Conservation (phyloP, 2,888 invertebrate species). For the Macaria notata region DNA sequence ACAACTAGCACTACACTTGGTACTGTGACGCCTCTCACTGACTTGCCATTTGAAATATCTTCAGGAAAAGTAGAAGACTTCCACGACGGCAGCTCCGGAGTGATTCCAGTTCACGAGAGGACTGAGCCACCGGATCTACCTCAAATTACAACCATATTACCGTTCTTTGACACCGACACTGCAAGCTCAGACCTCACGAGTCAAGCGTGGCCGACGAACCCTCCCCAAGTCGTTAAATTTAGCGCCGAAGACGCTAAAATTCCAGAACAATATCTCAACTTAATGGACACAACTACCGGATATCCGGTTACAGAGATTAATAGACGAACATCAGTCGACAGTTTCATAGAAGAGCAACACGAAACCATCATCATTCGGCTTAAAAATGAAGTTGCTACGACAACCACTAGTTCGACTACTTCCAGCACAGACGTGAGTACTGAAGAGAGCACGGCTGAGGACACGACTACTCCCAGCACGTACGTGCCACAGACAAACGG, state of each 20-base stretch:
- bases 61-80: constrained; percentile 65
- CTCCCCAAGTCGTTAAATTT: constrained; percentile 64
- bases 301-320: constrained; percentile 25
- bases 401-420: constrained; percentile 31
- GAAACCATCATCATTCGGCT: constrained; percentile 52
- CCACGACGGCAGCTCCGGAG: constrained; percentile 69
- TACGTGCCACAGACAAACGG: constrained; percentile 72
- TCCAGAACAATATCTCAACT: constrained; percentile 55
- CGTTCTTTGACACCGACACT: constrained; percentile 45
- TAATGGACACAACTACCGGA: constrained; percentile 31
- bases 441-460: constrained; percentile 26
- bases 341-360: constrained; percentile 14
- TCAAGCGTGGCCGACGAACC: constrained; percentile 47
- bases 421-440: constrained; percentile 24
- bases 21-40: constrained; percentile 39
- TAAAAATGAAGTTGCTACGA: constrained; percentile 44
- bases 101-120: constrained; percentile 52
- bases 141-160: constrained; percentile 40
- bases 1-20: constrained; percentile 35
- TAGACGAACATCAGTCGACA: constrained; percentile 34
- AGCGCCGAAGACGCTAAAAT: constrained; percentile 69
- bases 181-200: constrained; percentile 39
- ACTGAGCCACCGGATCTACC: constrained; percentile 36
- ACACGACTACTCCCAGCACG: constrained; percentile 45
- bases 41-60: constrained; percentile 48